These are phyloP conservation scores for Danio aesculapii DNA, from an alignment of 2,797 vertebrate genomes.

Conservation along the genomic window DNA sequence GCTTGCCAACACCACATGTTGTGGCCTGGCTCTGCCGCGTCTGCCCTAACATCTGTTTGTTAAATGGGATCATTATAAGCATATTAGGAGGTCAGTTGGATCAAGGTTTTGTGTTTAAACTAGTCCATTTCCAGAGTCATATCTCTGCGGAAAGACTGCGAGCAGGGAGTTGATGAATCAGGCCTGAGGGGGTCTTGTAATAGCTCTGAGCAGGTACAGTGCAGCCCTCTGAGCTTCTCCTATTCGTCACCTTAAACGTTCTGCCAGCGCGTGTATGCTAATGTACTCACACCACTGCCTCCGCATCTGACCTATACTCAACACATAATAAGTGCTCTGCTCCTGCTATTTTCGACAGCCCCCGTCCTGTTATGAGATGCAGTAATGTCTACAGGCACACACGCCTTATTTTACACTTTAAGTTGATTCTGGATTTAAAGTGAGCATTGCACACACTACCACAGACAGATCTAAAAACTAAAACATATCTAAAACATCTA, in stretches of 20 bases:
- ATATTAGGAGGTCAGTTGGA: constrained; percentile 87
- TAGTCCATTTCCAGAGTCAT: constrained; percentile 84
- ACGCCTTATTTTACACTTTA: constrained; percentile 16
- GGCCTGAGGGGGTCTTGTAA: constrained; percentile 86
- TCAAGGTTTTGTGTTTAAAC: constrained; percentile 84
- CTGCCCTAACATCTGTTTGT: constrained; percentile 79
- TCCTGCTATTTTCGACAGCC: background rate
- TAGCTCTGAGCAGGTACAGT: constrained; percentile 82
- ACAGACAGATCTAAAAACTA: background rate
- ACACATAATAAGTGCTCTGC: constrained; percentile 5
- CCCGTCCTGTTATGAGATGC: background rate
- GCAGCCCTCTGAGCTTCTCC: constrained; percentile 79
- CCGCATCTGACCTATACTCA: constrained; percentile 21
- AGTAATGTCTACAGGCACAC: background rate
- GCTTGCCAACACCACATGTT: constrained; percentile 14
- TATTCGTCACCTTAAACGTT: constrained; percentile 86
- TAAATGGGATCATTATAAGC: constrained; percentile 89
- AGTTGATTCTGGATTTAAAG: background rate
- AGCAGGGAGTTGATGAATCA: constrained; percentile 78
- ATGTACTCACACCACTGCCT: constrained; percentile 34
- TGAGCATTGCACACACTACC: background rate
- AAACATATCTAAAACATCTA: no score
- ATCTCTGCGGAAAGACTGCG: constrained; percentile 75
- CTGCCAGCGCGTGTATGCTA: constrained; percentile 68
- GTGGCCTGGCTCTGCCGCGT: constrained; percentile 20